These are phyloP conservation scores for Gambusia yucatana DNA, from an alignment of 2,797 vertebrate genomes.

Conservation along the genomic window DNA sequence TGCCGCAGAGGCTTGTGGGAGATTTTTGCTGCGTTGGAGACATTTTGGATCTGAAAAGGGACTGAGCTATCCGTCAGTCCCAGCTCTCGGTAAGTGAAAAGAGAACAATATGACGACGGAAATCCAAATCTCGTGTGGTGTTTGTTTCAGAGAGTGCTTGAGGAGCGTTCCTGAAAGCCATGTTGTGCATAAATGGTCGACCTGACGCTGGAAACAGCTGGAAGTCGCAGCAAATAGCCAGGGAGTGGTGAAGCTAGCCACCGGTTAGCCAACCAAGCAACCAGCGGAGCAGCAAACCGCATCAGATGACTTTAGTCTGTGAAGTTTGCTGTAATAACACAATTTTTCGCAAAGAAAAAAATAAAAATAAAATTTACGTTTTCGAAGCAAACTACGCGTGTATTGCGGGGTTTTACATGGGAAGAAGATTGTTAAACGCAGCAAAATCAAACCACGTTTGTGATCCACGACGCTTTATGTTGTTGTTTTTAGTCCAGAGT, in stretches of 20 bases:
- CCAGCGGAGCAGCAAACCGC: slow-evolving; percentile 28
- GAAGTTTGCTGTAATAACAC: not conserved
- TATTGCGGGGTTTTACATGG: fast-evolving
- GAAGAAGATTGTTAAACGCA: not conserved
- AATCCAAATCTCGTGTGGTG: too few relatives aligned
- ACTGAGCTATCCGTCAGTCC: slow-evolving; percentile 62
- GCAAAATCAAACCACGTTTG: not conserved
- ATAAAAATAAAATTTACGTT: fast-evolving
- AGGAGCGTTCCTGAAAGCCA: fast-evolving
- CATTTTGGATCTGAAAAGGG: slow-evolving; percentile 84
- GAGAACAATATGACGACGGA: not conserved
- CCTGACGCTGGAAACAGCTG: not conserved
- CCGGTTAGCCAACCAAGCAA: slow-evolving; percentile 50
- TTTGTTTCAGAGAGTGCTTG: fast-evolving
- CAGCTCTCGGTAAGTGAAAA: slow-evolving; percentile 73
- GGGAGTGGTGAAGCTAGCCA: slow-evolving; percentile 76
- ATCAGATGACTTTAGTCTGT: slow-evolving; percentile 1
- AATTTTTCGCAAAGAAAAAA: fast-evolving
- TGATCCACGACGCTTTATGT: slow-evolving; percentile 10
- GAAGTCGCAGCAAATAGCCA: slow-evolving; percentile 14
- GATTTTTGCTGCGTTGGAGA: slow-evolving; percentile 52
- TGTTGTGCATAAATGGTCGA: fast-evolving
- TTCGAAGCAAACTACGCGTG: fast-evolving
- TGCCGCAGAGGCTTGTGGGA: slow-evolving; percentile 64
- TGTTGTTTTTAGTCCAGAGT: not conserved